phyloP scores from a whole-genome alignment of 2,888 invertebrate genomes.

The Hypolimnas misippus region DNA sequence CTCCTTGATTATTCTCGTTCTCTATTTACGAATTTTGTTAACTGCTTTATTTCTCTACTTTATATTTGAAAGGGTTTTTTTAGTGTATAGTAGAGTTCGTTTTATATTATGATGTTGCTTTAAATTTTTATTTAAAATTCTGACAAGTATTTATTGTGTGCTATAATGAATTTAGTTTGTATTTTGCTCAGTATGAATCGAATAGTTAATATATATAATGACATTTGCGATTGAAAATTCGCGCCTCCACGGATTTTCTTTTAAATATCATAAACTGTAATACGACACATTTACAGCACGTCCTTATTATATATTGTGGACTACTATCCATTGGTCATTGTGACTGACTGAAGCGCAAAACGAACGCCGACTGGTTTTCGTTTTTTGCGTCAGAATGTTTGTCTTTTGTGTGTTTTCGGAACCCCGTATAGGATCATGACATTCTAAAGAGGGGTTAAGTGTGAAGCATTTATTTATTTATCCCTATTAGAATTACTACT shows the following conservation, averaged over 20 bases:
- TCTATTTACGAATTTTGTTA: slow-evolving; percentile 1
- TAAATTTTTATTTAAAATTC: neutral
- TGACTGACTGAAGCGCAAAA: too few species aligned
- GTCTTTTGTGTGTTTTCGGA: too few species aligned
- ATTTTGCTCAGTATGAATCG: neutral
- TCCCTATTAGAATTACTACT: too few species aligned
- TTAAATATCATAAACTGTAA: neutral
- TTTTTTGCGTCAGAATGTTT: too few species aligned
- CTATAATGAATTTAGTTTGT: neutral
- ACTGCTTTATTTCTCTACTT: slow-evolving; percentile 2
- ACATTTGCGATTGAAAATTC: neutral
- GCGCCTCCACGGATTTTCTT: neutral
- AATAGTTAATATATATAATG: neutral
- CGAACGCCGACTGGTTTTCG: too few species aligned
- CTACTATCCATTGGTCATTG: too few species aligned
- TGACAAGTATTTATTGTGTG: neutral
- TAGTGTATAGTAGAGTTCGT: too few species aligned
- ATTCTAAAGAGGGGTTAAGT: too few species aligned
- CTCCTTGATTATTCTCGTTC: slow-evolving; percentile 28
- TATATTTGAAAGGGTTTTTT: neutral
- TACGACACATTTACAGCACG: neutral
- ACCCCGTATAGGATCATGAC: too few species aligned
- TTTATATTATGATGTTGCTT: neutral
- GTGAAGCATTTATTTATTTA: too few species aligned
- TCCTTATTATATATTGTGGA: too few species aligned